Percentiles rank a stretch among this genome's conserved stretches.
phyloP scores from a whole-genome alignment of 2,888 invertebrate species.

The Eugnorisma glareosa region DNA sequence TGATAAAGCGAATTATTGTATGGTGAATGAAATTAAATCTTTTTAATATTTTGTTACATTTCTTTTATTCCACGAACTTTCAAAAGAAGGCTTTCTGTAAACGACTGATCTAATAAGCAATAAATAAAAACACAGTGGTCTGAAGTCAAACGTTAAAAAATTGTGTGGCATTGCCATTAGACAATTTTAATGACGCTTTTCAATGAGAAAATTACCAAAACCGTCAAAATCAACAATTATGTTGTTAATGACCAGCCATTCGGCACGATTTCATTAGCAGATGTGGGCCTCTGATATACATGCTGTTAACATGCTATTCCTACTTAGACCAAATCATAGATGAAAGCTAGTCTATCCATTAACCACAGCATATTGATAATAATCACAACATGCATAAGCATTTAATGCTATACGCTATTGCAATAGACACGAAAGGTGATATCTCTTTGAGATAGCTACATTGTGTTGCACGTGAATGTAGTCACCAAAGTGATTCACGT shows the following conservation, averaged over 20 bases:
- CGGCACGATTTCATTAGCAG: neutral
- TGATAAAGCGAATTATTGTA: neutral
- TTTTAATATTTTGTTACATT: no score
- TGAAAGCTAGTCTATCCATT: neutral
- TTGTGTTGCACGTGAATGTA: conserved; percentile 23
- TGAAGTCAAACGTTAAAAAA: no score
- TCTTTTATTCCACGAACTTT: no score
- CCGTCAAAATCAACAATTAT: neutral
- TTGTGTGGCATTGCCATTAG: no score
- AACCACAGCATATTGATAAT: neutral
- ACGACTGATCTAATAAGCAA: no score
- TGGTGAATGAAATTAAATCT: neutral
- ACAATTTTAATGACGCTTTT: neutral
- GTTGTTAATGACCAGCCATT: no score
- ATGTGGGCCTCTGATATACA: neutral
- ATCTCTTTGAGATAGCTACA: conserved; percentile 29
- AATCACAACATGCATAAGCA: conserved; percentile 1
- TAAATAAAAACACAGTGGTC: no score
- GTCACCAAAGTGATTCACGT: conserved; percentile 8
- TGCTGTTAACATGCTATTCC: neutral
- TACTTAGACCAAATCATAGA: neutral
- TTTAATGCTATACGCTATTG: conserved; percentile 2
- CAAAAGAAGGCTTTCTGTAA: no score
- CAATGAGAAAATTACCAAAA: neutral
- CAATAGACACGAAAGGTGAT: conserved; percentile 6